Evolutionary conservation across 2,888 invertebrate species (phyloP).

Genomic region (Thereva unica): DNA sequence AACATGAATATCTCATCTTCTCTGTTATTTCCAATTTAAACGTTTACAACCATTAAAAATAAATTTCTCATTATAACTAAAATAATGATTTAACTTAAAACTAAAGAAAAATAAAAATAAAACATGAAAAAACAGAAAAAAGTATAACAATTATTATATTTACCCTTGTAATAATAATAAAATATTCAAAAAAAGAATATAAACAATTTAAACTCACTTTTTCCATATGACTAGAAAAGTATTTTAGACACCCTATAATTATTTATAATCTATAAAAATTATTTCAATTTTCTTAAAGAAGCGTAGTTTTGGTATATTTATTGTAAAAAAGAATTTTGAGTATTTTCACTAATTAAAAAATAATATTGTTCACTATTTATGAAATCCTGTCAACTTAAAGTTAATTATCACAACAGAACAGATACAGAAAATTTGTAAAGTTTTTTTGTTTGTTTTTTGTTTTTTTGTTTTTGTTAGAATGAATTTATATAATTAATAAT

Average conservation of each 20-base stretch:
- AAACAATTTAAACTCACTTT: too few relatives aligned
- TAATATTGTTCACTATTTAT: constrained; percentile 10
- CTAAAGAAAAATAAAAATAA: neutral
- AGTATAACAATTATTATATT: neutral
- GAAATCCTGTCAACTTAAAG: constrained; percentile 12
- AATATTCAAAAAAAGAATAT: too few relatives aligned
- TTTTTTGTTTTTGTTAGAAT: constrained; percentile 10
- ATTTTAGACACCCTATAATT: too few relatives aligned
- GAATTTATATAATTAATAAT: neutral
- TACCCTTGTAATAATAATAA: too few relatives aligned
- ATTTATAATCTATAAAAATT: too few relatives aligned
- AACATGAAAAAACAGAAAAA: neutral
- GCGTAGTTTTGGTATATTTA: too few relatives aligned
- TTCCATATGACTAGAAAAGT: too few relatives aligned
- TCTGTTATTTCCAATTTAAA: too few relatives aligned
- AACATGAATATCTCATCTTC: too few relatives aligned
- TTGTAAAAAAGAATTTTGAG: neutral
- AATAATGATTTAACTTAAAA: neutral
- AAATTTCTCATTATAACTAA: too few relatives aligned
- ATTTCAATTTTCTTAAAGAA: too few relatives aligned
- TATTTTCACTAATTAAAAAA: constrained; percentile 9
- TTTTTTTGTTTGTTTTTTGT: neutral
- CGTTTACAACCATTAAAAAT: too few relatives aligned
- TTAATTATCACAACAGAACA: constrained; percentile 33
- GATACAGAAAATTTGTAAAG: constrained; percentile 16